phyloP scores from a whole-genome alignment of 2,888 invertebrate species.

The Anaspis maculata region DNA sequence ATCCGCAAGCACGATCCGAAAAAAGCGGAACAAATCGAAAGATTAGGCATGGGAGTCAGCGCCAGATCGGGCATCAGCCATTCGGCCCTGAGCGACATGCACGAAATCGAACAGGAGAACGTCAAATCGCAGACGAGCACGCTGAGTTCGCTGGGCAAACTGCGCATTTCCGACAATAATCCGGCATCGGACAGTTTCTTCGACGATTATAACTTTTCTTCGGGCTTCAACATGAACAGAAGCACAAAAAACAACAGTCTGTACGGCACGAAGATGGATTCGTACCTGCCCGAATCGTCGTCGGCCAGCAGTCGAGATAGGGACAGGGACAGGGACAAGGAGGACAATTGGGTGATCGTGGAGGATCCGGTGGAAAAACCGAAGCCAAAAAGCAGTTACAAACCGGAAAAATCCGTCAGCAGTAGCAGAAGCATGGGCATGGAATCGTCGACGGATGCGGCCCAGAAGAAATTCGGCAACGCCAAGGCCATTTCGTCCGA shows the following conservation, averaged over 20 bases:
- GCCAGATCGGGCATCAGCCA: constrained; percentile 62
- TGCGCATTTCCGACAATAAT: constrained; percentile 35
- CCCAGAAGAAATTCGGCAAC: constrained; percentile 92
- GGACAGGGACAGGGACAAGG: constrained; percentile 12
- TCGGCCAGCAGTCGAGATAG: constrained; percentile 18
- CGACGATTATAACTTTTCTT: constrained; percentile 46
- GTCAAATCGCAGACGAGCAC: constrained; percentile 41
- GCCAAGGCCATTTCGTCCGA: constrained; percentile 98
- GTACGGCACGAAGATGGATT: constrained; percentile 23
- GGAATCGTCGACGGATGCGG: constrained; percentile 53
- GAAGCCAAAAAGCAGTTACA: constrained; percentile 7
- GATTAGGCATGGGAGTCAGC: constrained; percentile 86
- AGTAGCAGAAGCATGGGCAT: constrained; percentile 20
- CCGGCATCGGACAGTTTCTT: constrained; percentile 46
- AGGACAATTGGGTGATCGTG: constrained; percentile 42
- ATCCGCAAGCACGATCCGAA: constrained; percentile 65
- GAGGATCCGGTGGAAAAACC: constrained; percentile 34
- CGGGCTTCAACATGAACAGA: constrained; percentile 55
- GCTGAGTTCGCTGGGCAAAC: constrained; percentile 38
- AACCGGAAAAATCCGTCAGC: background rate
- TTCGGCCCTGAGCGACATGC: constrained; percentile 86
- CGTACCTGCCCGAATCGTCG: constrained; percentile 15
- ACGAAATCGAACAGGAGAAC: constrained; percentile 79
- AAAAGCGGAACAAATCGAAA: constrained; percentile 81
- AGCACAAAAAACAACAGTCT: constrained; percentile 31